Evolutionary conservation across 2,797 vertebrate species (phyloP).

Genomic region (Champsocephalus gunnari): DNA sequence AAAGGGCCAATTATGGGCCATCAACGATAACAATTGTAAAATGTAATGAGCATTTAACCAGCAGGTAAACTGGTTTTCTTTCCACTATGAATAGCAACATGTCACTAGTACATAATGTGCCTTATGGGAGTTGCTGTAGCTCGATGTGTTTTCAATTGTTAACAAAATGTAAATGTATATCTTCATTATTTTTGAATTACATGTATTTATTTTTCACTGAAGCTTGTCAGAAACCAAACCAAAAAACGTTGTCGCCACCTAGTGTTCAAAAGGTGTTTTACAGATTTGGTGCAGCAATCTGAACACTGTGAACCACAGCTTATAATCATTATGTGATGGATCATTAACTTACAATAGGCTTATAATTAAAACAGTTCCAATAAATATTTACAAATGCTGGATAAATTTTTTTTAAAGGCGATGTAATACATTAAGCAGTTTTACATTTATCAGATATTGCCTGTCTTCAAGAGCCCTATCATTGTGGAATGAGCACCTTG

Average conservation of each 20-base stretch:
- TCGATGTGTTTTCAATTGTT: neutral
- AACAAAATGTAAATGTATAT: neutral
- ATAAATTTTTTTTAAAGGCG: neutral
- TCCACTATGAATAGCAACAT: neutral
- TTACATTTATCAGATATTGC: neutral
- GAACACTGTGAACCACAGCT: neutral
- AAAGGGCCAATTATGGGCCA: neutral
- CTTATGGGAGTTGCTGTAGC: neutral
- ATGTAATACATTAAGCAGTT: neutral
- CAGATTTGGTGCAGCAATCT: conserved; percentile 11
- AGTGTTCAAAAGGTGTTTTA: conserved; percentile 44
- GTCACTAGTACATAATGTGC: neutral
- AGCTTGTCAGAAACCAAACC: neutral
- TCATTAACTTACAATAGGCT: neutral
- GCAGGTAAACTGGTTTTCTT: conserved; percentile 12
- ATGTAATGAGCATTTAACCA: conserved; percentile 1
- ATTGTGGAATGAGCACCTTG: no score
- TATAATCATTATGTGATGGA: neutral
- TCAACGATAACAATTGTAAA: conserved; percentile 25
- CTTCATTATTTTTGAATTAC: no score
- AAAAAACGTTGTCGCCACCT: conserved; percentile 47
- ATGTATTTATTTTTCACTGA: neutral
- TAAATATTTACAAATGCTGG: neutral
- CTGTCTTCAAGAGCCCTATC: neutral
- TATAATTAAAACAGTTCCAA: neutral